Evolutionary conservation across 2,113 vertebrate species (phyloP), one percentile per base, ranked within the genome.

Genomic region (Ciconia stormi): DNA sequence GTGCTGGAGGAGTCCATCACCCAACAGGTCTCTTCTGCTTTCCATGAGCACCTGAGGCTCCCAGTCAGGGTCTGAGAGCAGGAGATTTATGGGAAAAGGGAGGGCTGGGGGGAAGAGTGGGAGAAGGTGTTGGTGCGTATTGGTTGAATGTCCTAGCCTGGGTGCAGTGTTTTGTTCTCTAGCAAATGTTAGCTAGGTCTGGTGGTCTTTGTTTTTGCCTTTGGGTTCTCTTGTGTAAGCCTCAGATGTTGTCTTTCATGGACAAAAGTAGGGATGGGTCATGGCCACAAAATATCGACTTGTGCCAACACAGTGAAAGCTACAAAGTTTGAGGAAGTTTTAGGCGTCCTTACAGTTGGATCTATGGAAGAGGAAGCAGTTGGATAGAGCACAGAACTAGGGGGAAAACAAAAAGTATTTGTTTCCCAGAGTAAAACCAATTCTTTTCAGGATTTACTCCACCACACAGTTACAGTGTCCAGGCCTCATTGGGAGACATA

Each of bases 1-100:
- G 96, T 97, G 97, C 95, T 96, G 96, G 92, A 95, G 93, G 90
- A 96, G 29, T 10, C 93, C 20, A 3, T 8, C 82, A 47, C 63
- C 84, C 62, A n/a, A 9, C 96, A 95, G 97, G 93, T 91, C 81
- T 50, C 56, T 72, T 65, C 55, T 65, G 81, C 82, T 81, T 87
- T 70, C 87, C 76, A 0, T 40, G 8, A 38, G 71, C 88, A 47
- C 62, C 42, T 3, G 77, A 40, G 87, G 46, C 74, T 47, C 61
- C 91, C 82, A 19, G 2, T 0, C 27, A 1, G 44, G 77, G 10
- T 46, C 59, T 66, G 76, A 73, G 63, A 55, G 52, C 20, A 27
- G 44, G 71, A 63, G 56, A 7, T 47, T 13, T 3, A 1, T 27
- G 34, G 49, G 58, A 29, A 63, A 32, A 20, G 52, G 82, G 38